Base-by-base conservation (phyloP, 1,140 invertebrate species). In the Drosophila sp. region DNA sequence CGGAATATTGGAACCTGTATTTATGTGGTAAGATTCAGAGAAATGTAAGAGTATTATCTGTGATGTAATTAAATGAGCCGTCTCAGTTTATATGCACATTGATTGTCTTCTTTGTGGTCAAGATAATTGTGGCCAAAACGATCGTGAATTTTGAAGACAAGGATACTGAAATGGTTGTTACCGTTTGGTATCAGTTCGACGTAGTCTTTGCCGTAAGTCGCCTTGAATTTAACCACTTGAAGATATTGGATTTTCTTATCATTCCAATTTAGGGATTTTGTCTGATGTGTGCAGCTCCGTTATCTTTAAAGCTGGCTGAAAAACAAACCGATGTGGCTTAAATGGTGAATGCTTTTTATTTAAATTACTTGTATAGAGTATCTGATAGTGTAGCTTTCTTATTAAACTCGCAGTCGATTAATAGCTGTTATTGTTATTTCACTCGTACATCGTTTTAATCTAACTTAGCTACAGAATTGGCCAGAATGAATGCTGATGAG, bases 11-110 rank as follows among this genome's bases (percentile, higher is more conserved):
- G 7, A 18, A 13, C 2, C 5, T 27, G 29, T 1, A 16, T 50
- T 14, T 25, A 41, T 9, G 5, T 48, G 27, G 29, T 48, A 34
- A 48, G 13, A 25, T 25, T 29, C 0, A 6, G 11, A 38, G 36
- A 0, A 1, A 38, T 11, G 0, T 36, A 2, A 5, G 11, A 4
- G 4, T 6, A 38, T 11, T 38, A 13, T 13, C n/a, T 38, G 1
- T 4, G 4, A 3, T 5, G 0, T 5, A 38, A 0, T 38, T 9
- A 0, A 11, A n/a, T 34, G 0, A 18, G 5, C 18, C 9, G 9
- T 38, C 66, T 13, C 43, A 82, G 79, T 57, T 66, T 5, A 13
- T 78, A 7, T 29, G 63, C 11, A 1, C 7, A 0, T n/a, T 75
- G 25, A 7, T 71, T 3, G 9, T 6, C 7, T 79, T 27, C 8